phyloP scores from a whole-genome alignment of 1,140 invertebrate species.

The Limonius californicus region DNA sequence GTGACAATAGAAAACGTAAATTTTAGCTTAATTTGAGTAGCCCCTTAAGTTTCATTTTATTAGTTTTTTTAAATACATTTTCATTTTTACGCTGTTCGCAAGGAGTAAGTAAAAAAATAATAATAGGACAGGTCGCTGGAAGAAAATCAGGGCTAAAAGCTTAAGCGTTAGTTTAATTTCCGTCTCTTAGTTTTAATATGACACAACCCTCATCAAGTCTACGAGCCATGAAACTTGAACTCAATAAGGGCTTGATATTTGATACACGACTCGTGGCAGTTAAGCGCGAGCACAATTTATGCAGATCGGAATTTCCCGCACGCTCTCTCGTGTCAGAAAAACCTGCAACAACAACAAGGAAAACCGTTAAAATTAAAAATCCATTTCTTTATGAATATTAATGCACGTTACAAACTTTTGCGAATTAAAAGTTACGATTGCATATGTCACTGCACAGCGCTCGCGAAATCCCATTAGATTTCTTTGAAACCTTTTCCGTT shows the following conservation, averaged over 20 bases:
- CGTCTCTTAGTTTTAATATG: slow-evolving; percentile 8
- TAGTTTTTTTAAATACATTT: too few species aligned
- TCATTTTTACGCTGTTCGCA: too few species aligned
- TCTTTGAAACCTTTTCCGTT: slow-evolving; percentile 9
- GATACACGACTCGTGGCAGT: background rate
- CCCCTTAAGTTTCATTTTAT: too few species aligned
- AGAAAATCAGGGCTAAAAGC: background rate
- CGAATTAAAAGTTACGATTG: slow-evolving; percentile 2
- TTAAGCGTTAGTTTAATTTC: slow-evolving; percentile 12
- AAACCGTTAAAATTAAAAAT: background rate
- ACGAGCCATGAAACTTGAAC: slow-evolving; percentile 9
- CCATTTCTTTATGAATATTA: background rate
- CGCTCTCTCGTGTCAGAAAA: background rate
- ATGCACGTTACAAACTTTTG: background rate
- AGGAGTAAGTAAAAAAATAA: too few species aligned
- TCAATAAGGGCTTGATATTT: slow-evolving; percentile 4
- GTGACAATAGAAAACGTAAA: too few species aligned
- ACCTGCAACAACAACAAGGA: background rate
- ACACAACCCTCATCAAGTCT: slow-evolving; percentile 8
- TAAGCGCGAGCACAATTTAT: background rate
- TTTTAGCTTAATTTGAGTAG: too few species aligned
- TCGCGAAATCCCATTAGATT: slow-evolving; percentile 7
- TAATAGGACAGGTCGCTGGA: too few species aligned
- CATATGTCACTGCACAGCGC: slow-evolving; percentile 8
- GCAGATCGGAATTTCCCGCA: background rate